phyloP scores from a whole-genome alignment of 2,797 vertebrate genomes.

The Karalla daura region DNA sequence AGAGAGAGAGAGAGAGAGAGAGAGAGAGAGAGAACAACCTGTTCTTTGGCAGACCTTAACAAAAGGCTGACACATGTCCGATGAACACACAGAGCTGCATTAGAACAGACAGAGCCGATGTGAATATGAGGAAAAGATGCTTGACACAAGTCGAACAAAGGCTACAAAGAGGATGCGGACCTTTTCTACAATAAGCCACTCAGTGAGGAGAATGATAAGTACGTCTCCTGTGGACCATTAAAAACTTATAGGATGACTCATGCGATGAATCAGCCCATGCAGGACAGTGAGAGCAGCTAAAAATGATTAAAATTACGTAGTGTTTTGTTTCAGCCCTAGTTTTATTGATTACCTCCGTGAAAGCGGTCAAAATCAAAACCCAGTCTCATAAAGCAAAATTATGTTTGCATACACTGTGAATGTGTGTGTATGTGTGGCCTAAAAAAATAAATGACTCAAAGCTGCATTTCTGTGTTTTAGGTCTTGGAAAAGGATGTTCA shows the following conservation, averaged over 20 bases:
- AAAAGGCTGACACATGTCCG: conserved; percentile 71
- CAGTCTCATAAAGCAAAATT: too few relatives aligned
- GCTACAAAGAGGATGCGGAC: conserved; percentile 21
- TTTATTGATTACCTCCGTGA: neutral
- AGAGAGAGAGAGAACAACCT: conserved; percentile 72
- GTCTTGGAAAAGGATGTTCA: neutral
- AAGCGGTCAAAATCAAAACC: neutral
- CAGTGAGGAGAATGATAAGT: neutral
- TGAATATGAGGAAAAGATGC: conserved; percentile 42
- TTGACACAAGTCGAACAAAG: conserved; percentile 32
- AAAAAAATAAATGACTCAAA: neutral
- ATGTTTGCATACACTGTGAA: too few relatives aligned
- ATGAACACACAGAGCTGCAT: conserved; percentile 55
- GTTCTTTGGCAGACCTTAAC: conserved; percentile 76
- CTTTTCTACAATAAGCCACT: conserved; percentile 3
- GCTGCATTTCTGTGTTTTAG: neutral
- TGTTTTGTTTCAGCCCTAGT: neutral
- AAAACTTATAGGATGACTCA: neutral
- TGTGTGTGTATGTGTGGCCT: neutral
- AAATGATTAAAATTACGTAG: neutral
- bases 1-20: conserved; percentile 76
- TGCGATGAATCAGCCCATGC: neutral
- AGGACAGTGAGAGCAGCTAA: neutral
- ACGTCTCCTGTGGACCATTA: neutral
- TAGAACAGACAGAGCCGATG: conserved; percentile 34